Conservation (phyloP, 2,113 vertebrate genomes). For the Aptenodytes patagonicus region DNA sequence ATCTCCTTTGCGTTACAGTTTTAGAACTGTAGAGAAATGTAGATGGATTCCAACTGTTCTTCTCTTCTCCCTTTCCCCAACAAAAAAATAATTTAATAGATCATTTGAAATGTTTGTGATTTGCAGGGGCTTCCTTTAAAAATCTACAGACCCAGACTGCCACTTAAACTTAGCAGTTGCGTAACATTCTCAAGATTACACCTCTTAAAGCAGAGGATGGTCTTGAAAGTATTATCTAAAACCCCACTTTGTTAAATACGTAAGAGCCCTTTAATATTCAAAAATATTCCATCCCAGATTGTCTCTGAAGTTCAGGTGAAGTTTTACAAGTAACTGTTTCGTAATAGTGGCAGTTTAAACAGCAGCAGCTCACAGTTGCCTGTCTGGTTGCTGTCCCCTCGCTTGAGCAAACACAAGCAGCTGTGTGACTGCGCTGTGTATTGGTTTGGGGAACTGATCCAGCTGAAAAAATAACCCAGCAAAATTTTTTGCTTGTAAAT, state of each 20-base stretch:
- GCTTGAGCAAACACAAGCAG: background rate
- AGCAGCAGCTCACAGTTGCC: background rate
- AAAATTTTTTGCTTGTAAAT: background rate
- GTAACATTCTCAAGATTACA: background rate
- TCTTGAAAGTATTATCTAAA: background rate
- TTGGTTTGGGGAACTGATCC: background rate
- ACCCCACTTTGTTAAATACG: background rate
- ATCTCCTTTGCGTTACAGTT: background rate
- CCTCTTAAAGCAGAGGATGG: background rate
- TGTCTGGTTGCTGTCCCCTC: background rate
- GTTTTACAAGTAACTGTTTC: too few relatives aligned
- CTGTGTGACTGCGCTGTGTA: background rate
- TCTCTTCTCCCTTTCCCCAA: background rate
- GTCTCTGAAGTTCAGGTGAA: background rate
- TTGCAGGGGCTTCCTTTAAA: background rate
- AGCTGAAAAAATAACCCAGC: background rate
- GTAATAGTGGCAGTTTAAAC: rapidly evolving
- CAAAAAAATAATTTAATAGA: too few relatives aligned
- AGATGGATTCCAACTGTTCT: background rate
- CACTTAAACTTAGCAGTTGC: background rate
- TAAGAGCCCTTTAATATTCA: too few relatives aligned
- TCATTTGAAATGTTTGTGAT: background rate
- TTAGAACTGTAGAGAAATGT: background rate
- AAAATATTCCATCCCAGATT: too few relatives aligned
- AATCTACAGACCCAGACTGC: background rate